Conservation (phyloP, 2,888 invertebrate species). For the Anodontia alba region DNA sequence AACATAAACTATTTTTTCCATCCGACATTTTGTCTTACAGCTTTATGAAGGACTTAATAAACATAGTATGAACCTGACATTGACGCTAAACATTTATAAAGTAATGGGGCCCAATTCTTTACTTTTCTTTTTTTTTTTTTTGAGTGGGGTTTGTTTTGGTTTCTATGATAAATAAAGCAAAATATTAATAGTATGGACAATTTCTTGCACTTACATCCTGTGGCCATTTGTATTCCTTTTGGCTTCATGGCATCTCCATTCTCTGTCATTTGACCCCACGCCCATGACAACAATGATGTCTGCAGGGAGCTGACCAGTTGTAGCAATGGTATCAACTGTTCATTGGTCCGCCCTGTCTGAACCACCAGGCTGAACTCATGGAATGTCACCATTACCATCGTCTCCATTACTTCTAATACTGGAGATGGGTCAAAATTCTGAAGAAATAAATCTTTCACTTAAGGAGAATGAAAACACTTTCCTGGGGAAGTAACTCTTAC, state of each 20-base stretch:
- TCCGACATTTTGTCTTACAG: no score
- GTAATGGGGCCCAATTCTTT: no score
- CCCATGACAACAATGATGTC: slow-evolving; percentile 81
- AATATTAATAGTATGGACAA: no score
- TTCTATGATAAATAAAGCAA: no score
- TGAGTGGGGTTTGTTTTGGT: no score
- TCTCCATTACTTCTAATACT: slow-evolving; percentile 82
- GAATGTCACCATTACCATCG: slow-evolving; percentile 81
- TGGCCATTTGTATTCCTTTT: slow-evolving; percentile 58
- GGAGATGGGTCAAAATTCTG: slow-evolving; percentile 77
- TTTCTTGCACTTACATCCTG: slow-evolving; percentile 62
- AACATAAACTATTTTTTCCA: no score
- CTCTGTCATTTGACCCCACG: slow-evolving; percentile 77
- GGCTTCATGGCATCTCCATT: slow-evolving; percentile 54
- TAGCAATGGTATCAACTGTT: slow-evolving; percentile 80
- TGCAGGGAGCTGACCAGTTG: slow-evolving; percentile 82
- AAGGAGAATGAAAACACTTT: no score
- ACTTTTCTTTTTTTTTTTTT: no score
- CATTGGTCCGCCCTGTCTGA: slow-evolving; percentile 65
- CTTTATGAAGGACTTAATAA: no score
- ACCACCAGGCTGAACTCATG: slow-evolving; percentile 76
- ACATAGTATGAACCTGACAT: no score
- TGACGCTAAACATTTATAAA: no score
- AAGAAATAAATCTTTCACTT: slow-evolving; percentile 36
- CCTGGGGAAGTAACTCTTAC: background rate